These are phyloP conservation scores for Trypoxylus dichotomus DNA, from an alignment of 1,140 invertebrate genomes.

Conservation along the genomic window DNA sequence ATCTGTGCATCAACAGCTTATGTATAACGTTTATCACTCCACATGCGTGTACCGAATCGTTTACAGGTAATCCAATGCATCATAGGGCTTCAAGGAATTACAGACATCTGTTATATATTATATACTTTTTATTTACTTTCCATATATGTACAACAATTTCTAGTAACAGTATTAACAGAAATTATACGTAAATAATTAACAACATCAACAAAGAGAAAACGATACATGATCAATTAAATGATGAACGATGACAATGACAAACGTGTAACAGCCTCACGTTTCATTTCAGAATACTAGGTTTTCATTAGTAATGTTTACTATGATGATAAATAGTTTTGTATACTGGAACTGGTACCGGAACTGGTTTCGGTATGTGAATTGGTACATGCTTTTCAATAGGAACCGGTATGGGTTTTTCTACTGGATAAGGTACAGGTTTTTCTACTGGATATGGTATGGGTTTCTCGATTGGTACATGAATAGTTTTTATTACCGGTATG, in stretches of 20 bases:
- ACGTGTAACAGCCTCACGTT: neutral
- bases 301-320: slow-evolving; percentile 41
- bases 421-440: slow-evolving; percentile 71
- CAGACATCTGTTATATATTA: no score
- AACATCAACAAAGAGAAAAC: neutral
- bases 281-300: neutral
- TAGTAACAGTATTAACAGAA: no score
- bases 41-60: no score
- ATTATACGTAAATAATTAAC: neutral
- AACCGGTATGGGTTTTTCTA: slow-evolving; percentile 72
- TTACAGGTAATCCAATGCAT: no score
- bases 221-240: neutral
- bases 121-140: neutral
- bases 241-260: slow-evolving; percentile 6
- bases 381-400: slow-evolving; percentile 72
- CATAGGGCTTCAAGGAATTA: no score
- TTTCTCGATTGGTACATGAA: slow-evolving; percentile 71
- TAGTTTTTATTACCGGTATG: slow-evolving; percentile 70
- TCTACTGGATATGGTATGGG: slow-evolving; percentile 72
- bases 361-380: slow-evolving; percentile 71
- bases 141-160: neutral
- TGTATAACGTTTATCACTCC: no score
- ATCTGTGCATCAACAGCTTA: no score
- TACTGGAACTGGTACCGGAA: slow-evolving; percentile 74
- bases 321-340: slow-evolving; percentile 66